Base-by-base conservation (phyloP, 1,140 invertebrate species). In the Schmidtea mediterranea region DNA sequence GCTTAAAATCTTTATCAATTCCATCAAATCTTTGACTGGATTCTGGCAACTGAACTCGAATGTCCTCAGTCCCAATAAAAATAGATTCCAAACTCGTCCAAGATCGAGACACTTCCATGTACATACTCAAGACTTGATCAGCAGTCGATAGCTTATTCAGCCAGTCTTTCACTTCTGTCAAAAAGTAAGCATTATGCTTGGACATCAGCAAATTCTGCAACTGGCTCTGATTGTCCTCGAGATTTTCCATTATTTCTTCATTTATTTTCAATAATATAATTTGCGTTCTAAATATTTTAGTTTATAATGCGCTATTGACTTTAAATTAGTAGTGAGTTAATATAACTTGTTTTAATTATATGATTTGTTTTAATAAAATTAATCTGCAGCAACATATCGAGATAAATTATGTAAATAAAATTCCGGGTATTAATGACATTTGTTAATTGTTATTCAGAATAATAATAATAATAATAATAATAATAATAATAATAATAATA, bases 51-150 rank as follows among this genome's bases (percentile, higher is more conserved):
- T 92, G 83, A 56, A 78, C 79, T 49, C 83, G 72, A 58, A 95
- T 94, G 65, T 95, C 87, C 62, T 92, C 83, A 1, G 84, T 89
- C 55, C 82, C 87, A 74, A 90, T 89, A 61, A 94, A 94, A 57
- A 94, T 94, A 56, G 80, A 86, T 64, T 94, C 86, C 49, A 94
- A 71, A 67, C 92, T 82, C 57, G 79, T 79, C 86, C 86, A 95
- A n/a, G 84, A 89, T 39, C 86, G 71, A 68, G 92, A 86, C 18
- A 94, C 86, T 69, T 94, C 86, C 68, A 89, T 83, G 80, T 82
- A 87, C 36, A 83, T 71, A 0, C 76, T 77, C 36, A 86, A 84
- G 6, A 66, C 62, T 69, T 86, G 80, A 70, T 92, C 86, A 36
- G 84, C 83, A 46, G 80, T 73, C 40, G 78, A 80, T n/a, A 92